A percentile compares a stretch with the other conserved stretches of the same genome.
phyloP scores from a whole-genome alignment of 1,140 invertebrate species.

The Galleria mellonella region DNA sequence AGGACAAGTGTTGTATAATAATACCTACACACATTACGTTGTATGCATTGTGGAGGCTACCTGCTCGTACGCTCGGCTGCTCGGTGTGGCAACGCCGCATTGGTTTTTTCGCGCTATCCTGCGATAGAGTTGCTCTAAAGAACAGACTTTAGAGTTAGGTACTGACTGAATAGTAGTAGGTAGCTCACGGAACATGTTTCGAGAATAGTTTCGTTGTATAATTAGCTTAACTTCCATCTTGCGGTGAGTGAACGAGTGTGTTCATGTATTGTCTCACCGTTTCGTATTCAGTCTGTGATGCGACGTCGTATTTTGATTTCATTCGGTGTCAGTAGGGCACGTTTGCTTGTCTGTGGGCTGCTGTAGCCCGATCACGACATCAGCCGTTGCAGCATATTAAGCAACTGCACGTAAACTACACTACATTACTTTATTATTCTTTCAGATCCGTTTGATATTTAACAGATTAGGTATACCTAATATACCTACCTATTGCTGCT shows the following conservation, averaged over 20 bases:
- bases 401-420: conserved; percentile 19
- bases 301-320: conserved; percentile 43
- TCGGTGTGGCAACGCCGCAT: conserved; percentile 68
- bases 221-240: conserved; percentile 17
- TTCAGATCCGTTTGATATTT: conserved; percentile 14
- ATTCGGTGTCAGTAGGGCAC: conserved; percentile 59
- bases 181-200: conserved; percentile 28
- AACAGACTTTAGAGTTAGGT: conserved; percentile 32
- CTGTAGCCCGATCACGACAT: conserved; percentile 25
- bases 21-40: conserved; percentile 39
- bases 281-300: conserved; percentile 32
- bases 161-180: conserved; percentile 14
- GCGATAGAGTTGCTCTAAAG: conserved; percentile 48
- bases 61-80: conserved; percentile 60
- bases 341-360: conserved; percentile 27
- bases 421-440: neutral
- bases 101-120: conserved; percentile 62
- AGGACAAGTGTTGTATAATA: conserved; percentile 63
- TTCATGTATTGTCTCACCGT: conserved; percentile 19
- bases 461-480: conserved; percentile 3
- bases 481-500: conserved; percentile 3
- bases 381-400: conserved; percentile 36
- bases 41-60: conserved; percentile 61
- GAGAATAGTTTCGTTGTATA: conserved; percentile 26
- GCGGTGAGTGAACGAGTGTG: conserved; percentile 25